Percentiles rank a stretch among this genome's conserved stretches.
Conservation (phyloP, 2,888 invertebrate species). For the Imbricaverruca yamaguchii region DNA sequence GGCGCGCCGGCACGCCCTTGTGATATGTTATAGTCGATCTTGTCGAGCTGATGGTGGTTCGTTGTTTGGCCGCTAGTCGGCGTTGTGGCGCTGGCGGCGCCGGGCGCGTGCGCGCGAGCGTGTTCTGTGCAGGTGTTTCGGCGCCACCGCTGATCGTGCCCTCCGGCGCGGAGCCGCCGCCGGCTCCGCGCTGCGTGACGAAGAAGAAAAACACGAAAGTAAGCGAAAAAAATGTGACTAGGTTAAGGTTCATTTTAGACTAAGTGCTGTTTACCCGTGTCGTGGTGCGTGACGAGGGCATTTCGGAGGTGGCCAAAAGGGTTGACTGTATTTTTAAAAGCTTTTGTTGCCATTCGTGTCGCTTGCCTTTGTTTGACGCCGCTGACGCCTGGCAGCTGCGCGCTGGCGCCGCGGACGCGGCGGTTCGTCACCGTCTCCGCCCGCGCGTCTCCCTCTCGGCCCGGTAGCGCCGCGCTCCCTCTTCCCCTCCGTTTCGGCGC, state of each 20-base stretch:
- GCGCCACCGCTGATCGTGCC: no score
- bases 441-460: no score
- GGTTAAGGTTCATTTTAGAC: constrained; percentile 18
- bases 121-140: background rate
- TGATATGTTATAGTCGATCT: constrained; percentile 16
- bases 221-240: background rate
- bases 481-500: no score
- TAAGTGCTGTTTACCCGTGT: constrained; percentile 8
- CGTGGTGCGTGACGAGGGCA: background rate
- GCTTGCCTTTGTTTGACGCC: no score
- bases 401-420: no score
- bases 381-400: no score
- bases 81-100: background rate
- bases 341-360: background rate
- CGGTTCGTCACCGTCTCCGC: no score
- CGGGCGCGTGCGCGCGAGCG: background rate
- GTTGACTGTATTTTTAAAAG: constrained; percentile 7
- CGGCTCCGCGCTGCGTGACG: background rate
- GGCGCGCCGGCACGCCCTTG: background rate
- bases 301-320: constrained; percentile 14
- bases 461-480: no score
- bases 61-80: constrained; percentile 17
- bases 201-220: background rate
- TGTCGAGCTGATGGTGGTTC: background rate
- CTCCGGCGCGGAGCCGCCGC: no score